Conservation (phyloP, 2,888 invertebrate genomes). For the Kryphioiulus occultus region DNA sequence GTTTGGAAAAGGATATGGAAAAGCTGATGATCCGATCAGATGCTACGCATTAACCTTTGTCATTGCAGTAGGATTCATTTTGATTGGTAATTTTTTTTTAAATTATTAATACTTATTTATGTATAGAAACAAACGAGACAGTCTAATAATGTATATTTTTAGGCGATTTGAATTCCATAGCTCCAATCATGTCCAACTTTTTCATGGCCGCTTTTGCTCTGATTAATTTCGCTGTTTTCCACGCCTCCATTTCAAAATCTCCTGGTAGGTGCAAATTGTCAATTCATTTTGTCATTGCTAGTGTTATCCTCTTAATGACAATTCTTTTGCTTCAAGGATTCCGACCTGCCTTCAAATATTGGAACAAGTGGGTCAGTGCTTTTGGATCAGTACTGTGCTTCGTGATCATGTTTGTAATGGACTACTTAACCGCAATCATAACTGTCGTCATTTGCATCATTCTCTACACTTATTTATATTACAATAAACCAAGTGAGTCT, state of each 20-base stretch:
- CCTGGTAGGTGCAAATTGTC: constrained; percentile 60
- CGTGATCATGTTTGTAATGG: constrained; percentile 67
- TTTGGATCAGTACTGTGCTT: constrained; percentile 70
- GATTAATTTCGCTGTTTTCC: constrained; percentile 68
- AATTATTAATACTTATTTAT: neutral
- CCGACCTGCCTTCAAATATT: constrained; percentile 69
- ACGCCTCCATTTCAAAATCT: constrained; percentile 65
- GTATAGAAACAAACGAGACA: too few relatives aligned
- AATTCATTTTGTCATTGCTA: too few relatives aligned
- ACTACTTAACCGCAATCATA: constrained; percentile 66
- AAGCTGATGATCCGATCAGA: constrained; percentile 66
- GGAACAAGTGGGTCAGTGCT: constrained; percentile 89
- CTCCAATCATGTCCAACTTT: constrained; percentile 67
- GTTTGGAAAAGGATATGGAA: constrained; percentile 68
- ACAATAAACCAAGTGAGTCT: constrained; percentile 63
- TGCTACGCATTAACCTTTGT: constrained; percentile 66
- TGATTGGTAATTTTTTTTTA: constrained; percentile 62
- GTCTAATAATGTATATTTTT: constrained; percentile 52
- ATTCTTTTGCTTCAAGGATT: constrained; percentile 58
- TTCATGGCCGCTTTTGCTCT: constrained; percentile 67
- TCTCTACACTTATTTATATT: constrained; percentile 63
- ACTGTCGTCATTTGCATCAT: constrained; percentile 63
- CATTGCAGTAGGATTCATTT: constrained; percentile 65
- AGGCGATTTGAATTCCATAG: constrained; percentile 66
- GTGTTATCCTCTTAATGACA: neutral